Percentiles rank a stretch among this genome's conserved stretches.
Conservation (phyloP, 1,140 invertebrate genomes). For the Sesamia nonagrioides region DNA sequence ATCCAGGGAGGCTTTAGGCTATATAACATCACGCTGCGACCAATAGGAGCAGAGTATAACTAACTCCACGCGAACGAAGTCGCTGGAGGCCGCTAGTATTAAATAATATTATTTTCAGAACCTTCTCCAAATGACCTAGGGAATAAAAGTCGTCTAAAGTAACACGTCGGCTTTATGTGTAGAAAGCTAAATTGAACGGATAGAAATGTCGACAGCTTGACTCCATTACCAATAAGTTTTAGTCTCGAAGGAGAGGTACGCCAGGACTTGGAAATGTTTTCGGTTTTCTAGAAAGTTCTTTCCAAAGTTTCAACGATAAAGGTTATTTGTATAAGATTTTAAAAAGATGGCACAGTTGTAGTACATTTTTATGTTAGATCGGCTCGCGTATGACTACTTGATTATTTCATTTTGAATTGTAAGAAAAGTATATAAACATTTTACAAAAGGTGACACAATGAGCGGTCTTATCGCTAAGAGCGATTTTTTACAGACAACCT, state of each 20-base stretch:
- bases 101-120: background rate
- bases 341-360: background rate
- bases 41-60: too few species aligned
- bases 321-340: background rate
- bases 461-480: too few species aligned
- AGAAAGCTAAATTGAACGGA: conserved; percentile 8
- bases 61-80: too few species aligned
- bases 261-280: conserved; percentile 2
- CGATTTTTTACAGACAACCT: too few species aligned
- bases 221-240: conserved; percentile 2
- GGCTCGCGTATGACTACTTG: background rate
- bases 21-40: too few species aligned
- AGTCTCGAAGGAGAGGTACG: background rate
- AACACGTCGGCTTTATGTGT: background rate
- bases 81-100: too few species aligned
- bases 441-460: too few species aligned
- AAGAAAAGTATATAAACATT: too few species aligned
- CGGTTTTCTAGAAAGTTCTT: background rate
- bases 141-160: conserved; percentile 7
- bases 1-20: too few species aligned
- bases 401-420: too few species aligned
- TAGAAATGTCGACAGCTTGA: conserved; percentile 21
- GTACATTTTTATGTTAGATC: background rate
- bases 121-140: background rate
- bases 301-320: conserved; percentile 9